Base-by-base conservation (phyloP, 2,113 vertebrate species). In the Cyprinodon variegatus region DNA sequence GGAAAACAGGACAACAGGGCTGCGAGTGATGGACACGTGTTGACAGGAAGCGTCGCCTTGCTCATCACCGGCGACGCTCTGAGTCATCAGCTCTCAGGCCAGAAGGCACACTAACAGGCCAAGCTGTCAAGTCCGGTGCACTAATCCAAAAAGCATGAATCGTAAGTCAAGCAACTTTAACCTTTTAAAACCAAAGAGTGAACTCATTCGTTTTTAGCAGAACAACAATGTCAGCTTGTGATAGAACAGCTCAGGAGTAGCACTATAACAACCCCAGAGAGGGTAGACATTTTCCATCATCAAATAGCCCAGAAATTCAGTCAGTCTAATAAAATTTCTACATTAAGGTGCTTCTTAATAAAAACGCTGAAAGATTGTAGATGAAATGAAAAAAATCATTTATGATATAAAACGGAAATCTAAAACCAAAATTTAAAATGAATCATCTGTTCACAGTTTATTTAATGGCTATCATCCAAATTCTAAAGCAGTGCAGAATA, bases 81-180 rank as follows among this genome's bases (percentile, higher is more conserved):
- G 72, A 66, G 80, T 83, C 76, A 74, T 82, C 66, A 60, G 83
- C 85, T 86, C 84, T 84, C 38, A 11, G 37, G 76, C 84, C 81
- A 81, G 60, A 91, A 81, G 20, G 76, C 73, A 74, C 84, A 83
- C 79, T 87, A 92, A 90, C 86, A 90, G 87, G 82, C 86, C 76
- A 74, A 68, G 77, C 83, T 86, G 80, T 89, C 84, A 81, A 13
- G 78, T 71, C 80, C 72, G 71, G 15, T 63, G 53, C 64, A n/a
- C 40, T 71, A 68, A 48, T 83, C 72, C 72, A 70, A 38, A 70
- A 60, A 67, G 36, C 50, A 50, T 41, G 36, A 65, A 38, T 68
- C 79, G 40, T 3, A 69, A 81, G 84, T 68, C 73, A 72, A 71
- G 68, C 70, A 70, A 66, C 74, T 72, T 68, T 59, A 75, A 4